Evolutionary conservation across 2,888 invertebrate species (phyloP), one percentile per base, ranked within the genome.

Genomic region (Eupithecia subfuscata): DNA sequence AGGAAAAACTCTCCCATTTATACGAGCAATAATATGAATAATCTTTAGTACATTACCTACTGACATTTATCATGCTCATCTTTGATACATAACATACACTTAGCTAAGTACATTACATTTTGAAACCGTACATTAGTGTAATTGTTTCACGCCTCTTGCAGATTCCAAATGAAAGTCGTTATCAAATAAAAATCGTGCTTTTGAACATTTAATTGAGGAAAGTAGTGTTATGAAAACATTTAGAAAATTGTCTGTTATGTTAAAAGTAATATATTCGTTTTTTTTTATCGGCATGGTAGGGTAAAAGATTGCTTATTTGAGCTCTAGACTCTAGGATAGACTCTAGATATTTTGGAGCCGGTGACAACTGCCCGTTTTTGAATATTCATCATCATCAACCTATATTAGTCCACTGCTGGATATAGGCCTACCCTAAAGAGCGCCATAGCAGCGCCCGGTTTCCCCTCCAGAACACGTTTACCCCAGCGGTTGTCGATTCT

Each of bases 131-230:
- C 25, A 68, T 68, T 68, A 68, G 25, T 43, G 14, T 68, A 43
- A 68, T 43, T 22, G 68, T 68, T 68, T 68, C 68, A 68, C 68
- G 68, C 68, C 68, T 68, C 43, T 43, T 45, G 68, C 37, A 40
- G 68, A 68, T 22, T 40, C 14, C 68, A 68, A 40, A 68, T 25
- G 68, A 68, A 68, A 68, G 68, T 68, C 12, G 68, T 68, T 68
- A 68, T 68, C 68, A 68, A 43, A 68, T 68, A 45, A 68, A n/a
- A 68, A 68, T 68, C 68, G 43, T 67, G 67, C 30, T 68, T 68
- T 68, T 43, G 68, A 68, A 22, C 22, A 68, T 68, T 64, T 40
- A 68, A 40, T 68, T 68, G 68, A 68, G 25, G 68, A 68, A 68
- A 68, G 68, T 40, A 18, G 18, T 40, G 67, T 68, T 68, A 68